phyloP scores from a whole-genome alignment of 64 coral and sea anemone genomes.

The Montipora efflorescens region DNA sequence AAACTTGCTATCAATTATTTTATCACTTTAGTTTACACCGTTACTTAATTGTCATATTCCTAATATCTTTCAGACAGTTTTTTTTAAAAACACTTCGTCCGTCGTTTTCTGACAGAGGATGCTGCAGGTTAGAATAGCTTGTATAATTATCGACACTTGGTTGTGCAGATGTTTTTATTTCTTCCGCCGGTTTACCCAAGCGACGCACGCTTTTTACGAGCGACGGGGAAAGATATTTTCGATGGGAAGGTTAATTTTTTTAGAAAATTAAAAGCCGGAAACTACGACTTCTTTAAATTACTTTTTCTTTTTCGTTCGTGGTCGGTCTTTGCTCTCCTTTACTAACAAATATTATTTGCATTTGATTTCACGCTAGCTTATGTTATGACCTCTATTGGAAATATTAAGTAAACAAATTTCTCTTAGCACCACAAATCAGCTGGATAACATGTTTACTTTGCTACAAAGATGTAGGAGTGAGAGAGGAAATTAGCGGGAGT shows the following conservation, averaged over 20 bases:
- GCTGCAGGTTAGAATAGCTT: not conserved
- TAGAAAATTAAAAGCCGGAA: not conserved
- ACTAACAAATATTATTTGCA: slow-evolving; percentile 20
- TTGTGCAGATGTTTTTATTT: not conserved
- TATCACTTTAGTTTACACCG: not conserved
- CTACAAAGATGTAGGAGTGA: not conserved
- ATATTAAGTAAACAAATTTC: not conserved
- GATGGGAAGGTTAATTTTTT: not conserved
- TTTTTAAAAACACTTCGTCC: not conserved
- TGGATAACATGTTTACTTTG: not conserved
- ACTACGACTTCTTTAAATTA: not conserved
- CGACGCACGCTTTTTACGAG: not conserved
- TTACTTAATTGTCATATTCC: not conserved
- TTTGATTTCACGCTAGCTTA: slow-evolving; percentile 45
- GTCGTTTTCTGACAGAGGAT: not conserved
- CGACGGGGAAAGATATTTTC: not conserved
- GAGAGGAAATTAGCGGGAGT: not conserved
- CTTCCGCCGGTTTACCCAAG: not conserved
- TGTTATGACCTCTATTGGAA: not conserved
- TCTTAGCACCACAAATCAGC: not conserved
- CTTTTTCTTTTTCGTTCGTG: not conserved
- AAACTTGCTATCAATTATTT: not conserved
- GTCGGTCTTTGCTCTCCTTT: not conserved
- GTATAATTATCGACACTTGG: not conserved
- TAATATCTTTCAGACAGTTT: not conserved